Conservation (phyloP, 2,113 vertebrate species). For the Blennius ocellaris region DNA sequence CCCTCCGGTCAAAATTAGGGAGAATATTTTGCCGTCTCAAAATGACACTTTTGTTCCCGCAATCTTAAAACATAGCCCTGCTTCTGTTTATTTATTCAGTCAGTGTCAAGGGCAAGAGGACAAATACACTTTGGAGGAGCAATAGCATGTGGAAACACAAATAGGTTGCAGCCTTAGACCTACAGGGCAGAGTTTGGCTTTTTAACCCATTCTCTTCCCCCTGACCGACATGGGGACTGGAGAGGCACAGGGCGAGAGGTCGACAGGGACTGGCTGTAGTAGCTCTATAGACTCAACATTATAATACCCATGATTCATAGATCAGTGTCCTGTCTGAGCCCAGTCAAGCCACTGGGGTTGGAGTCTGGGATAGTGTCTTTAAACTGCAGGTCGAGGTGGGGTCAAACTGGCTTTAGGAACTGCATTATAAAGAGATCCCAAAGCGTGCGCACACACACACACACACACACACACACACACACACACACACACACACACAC, state of each 20-base stretch:
- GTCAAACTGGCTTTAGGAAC: slow-evolving; percentile 69
- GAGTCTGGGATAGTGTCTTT: slow-evolving; percentile 60
- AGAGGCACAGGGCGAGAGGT: slow-evolving; percentile 77
- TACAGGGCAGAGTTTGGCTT: slow-evolving; percentile 68
- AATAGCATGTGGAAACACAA: slow-evolving; percentile 52
- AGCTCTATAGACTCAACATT: slow-evolving; percentile 78
- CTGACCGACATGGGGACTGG: slow-evolving; percentile 66
- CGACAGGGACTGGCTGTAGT: slow-evolving; percentile 72
- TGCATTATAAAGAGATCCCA: slow-evolving; percentile 66
- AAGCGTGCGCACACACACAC: slow-evolving; percentile 1
- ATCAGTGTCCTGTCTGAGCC: slow-evolving; percentile 78
- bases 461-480: slow-evolving; percentile 20
- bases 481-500: slow-evolving; percentile 19
- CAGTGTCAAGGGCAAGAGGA: slow-evolving; percentile 71
- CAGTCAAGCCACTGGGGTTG: slow-evolving; percentile 73
- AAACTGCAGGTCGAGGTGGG: slow-evolving; percentile 62
- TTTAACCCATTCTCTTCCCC: slow-evolving; percentile 65
- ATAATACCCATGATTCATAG: slow-evolving; percentile 82
- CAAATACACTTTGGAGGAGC: slow-evolving; percentile 48
- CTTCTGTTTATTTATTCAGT: slow-evolving; percentile 58
- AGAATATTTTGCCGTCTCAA: slow-evolving; percentile 43
- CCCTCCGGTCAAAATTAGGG: slow-evolving; percentile 30
- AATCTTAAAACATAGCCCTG: slow-evolving; percentile 32
- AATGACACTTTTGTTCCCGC: slow-evolving; percentile 43
- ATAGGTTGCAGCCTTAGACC: slow-evolving; percentile 74